phyloP scores from a whole-genome alignment of 1,140 invertebrate genomes.

The Oncopodura yosiiana region DNA sequence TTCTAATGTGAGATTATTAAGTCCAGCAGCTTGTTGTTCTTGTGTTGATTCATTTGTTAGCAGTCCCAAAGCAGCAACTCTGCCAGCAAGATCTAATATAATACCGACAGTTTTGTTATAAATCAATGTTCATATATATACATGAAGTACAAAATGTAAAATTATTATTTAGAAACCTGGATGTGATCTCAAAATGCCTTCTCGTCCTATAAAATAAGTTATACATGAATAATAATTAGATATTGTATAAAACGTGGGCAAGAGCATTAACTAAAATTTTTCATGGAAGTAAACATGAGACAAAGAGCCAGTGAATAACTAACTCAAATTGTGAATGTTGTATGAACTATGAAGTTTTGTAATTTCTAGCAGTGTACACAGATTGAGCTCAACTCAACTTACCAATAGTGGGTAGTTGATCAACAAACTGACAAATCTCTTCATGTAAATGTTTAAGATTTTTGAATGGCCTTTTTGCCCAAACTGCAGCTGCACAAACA shows the following conservation, averaged over 20 bases:
- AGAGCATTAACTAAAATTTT: not conserved
- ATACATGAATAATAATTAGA: constrained; percentile 14
- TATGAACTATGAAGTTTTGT: not conserved
- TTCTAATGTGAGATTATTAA: constrained; percentile 45
- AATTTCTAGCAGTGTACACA: not conserved
- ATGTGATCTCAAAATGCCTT: constrained; percentile 43
- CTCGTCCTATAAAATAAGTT: constrained; percentile 43
- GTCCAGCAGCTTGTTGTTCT: constrained; percentile 51
- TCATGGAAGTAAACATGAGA: not conserved
- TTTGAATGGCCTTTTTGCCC: constrained; percentile 47
- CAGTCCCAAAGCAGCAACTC: constrained; percentile 45
- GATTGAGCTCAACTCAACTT: constrained; percentile 23
- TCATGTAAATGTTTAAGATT: constrained; percentile 44
- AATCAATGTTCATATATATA: not conserved
- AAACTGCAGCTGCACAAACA: constrained; percentile 45
- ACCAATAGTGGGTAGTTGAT: constrained; percentile 47
- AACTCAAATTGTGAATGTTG: not conserved
- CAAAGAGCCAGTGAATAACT: not conserved
- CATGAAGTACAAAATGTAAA: too few relatives aligned
- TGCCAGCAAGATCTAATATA: constrained; percentile 51
- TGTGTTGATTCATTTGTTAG: constrained; percentile 50
- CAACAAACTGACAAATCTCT: constrained; percentile 48
- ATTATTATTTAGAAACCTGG: not conserved
- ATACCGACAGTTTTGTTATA: constrained; percentile 16
- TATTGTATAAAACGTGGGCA: not conserved